These are phyloP conservation scores for Macrobrachium nipponense DNA, from an alignment of 1,140 invertebrate genomes.

Conservation along the genomic window DNA sequence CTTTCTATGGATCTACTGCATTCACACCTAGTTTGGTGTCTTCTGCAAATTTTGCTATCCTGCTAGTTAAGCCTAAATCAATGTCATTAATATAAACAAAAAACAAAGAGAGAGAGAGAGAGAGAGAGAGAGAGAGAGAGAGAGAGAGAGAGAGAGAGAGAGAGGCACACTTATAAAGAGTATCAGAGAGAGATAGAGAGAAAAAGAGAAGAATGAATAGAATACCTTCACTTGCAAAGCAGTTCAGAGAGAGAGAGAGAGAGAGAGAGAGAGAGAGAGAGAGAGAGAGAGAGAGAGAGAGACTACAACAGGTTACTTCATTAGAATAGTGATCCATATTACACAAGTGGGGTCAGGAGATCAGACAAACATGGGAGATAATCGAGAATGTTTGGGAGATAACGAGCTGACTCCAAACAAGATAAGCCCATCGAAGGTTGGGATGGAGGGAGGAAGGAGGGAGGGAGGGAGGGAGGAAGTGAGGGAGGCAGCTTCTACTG, in stretches of 20 bases:
- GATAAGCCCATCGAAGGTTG: too few species aligned
- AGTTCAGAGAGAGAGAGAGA: not conserved
- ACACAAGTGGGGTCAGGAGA: too few species aligned
- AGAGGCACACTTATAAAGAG: not conserved
- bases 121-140: conserved; percentile 16
- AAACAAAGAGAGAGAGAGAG: conserved; percentile 3
- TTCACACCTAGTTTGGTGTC: too few species aligned
- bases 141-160: not conserved
- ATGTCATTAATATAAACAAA: too few species aligned
- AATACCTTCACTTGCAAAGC: not conserved
- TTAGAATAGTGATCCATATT: too few species aligned
- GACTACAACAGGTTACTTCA: not conserved
- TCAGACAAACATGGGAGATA: too few species aligned
- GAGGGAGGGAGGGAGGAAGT: not conserved
- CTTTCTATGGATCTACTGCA: too few species aligned
- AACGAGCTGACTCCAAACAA: too few species aligned
- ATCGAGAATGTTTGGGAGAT: too few species aligned
- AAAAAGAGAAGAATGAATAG: not conserved
- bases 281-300: not conserved
- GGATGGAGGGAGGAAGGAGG: not conserved
- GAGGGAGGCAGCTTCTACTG: not conserved
- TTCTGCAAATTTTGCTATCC: too few species aligned
- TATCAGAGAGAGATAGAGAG: not conserved
- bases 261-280: not conserved
- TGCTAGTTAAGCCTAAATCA: too few species aligned